phyloP scores from a whole-genome alignment of 2,113 vertebrate genomes.

The Hippocampus mohnikei region DNA sequence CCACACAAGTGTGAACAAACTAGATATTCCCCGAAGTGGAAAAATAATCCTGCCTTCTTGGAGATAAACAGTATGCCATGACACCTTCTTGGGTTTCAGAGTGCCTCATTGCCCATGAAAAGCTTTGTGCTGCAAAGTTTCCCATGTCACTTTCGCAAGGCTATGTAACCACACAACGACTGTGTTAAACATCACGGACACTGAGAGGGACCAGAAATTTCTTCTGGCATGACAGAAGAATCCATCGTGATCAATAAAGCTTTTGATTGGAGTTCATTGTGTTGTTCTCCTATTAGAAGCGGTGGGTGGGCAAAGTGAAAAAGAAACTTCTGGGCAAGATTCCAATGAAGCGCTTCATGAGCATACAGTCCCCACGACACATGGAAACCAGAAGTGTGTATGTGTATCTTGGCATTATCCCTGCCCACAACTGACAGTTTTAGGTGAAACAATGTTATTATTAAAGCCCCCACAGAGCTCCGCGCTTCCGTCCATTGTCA shows the following conservation, averaged over 20 bases:
- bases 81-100: too few species aligned
- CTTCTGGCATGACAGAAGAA: background rate
- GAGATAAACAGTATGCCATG: too few species aligned
- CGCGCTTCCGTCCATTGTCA: constrained; percentile 47
- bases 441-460: constrained; percentile 74
- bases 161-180: too few species aligned
- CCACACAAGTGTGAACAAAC: background rate
- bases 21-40: background rate
- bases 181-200: background rate
- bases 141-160: too few species aligned
- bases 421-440: constrained; percentile 64
- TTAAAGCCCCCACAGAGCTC: constrained; percentile 63
- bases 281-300: background rate
- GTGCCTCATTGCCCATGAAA: too few species aligned
- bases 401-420: constrained; percentile 35
- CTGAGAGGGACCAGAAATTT: background rate
- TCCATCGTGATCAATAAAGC: background rate
- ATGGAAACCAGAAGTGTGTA: constrained; percentile 3
- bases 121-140: too few species aligned
- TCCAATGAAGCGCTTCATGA: background rate
- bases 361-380: background rate
- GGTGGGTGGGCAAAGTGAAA: background rate
- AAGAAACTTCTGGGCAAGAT: background rate
- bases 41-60: too few species aligned
- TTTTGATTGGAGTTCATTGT: background rate